Percentiles rank a stretch among this genome's conserved stretches.
These are phyloP conservation scores for Chrysomallon squamiferum DNA, from an alignment of 1,140 invertebrate genomes.

Conservation along the genomic window DNA sequence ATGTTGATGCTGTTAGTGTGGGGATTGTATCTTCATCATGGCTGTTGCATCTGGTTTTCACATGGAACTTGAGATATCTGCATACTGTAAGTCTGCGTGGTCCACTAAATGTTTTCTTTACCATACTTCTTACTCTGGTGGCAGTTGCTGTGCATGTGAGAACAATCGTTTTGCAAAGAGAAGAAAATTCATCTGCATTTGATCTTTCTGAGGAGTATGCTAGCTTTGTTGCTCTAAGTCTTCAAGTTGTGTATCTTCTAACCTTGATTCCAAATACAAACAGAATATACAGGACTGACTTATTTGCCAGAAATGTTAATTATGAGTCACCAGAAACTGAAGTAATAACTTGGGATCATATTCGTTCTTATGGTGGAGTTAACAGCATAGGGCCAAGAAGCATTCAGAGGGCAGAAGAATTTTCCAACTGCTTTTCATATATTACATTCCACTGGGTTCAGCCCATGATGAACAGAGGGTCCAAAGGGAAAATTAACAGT, in stretches of 20 bases:
- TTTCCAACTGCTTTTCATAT: constrained; percentile 73
- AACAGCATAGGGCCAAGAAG: constrained; percentile 72
- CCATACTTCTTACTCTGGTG: constrained; percentile 73
- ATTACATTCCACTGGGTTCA: constrained; percentile 88
- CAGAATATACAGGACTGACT: constrained; percentile 35
- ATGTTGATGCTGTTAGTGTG: constrained; percentile 75
- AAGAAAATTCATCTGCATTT: constrained; percentile 55
- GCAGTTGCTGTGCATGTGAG: constrained; percentile 64
- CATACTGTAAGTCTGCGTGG: constrained; percentile 73
- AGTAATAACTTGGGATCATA: constrained; percentile 62
- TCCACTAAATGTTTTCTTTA: constrained; percentile 71
- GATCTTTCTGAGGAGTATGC: constrained; percentile 65
- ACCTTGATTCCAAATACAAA: constrained; percentile 45
- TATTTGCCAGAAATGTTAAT: constrained; percentile 41
- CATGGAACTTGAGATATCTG: constrained; percentile 71
- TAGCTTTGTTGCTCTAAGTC: constrained; percentile 36
- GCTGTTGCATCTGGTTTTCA: constrained; percentile 79
- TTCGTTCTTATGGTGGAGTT: constrained; percentile 68
- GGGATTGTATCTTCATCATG: constrained; percentile 76
- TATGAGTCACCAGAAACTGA: constrained; percentile 58
- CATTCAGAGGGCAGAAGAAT: constrained; percentile 82
- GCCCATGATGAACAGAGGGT: constrained; percentile 83
- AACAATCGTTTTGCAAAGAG: constrained; percentile 41
- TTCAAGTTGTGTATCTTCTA: constrained; percentile 54
- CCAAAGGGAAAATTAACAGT: constrained; percentile 72